A percentile compares a stretch with the other conserved stretches of the same genome.
Evolutionary conservation across 2,888 invertebrate genomes (phyloP).

Genomic region (Auanema sp.): DNA sequence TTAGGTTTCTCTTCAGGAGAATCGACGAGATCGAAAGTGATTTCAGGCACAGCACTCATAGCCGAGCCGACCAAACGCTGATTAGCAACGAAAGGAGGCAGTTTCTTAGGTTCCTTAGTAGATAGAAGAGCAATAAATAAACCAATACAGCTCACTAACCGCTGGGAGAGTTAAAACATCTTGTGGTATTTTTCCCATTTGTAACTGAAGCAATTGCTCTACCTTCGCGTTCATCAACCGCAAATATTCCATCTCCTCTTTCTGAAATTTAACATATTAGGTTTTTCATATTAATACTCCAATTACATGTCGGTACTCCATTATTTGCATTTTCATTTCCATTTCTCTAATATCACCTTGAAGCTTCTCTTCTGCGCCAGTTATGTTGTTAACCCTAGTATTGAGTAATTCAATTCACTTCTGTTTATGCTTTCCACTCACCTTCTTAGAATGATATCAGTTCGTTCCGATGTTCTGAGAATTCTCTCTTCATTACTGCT

Average conservation of each 20-base stretch:
- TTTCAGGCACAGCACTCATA: constrained; percentile 6
- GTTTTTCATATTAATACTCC: constrained; percentile 22
- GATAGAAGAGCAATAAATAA: no score
- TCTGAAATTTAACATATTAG: constrained; percentile 24
- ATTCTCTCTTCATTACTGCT: constrained; percentile 66
- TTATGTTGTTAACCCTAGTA: not conserved
- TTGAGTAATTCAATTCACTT: not conserved
- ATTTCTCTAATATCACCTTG: not conserved
- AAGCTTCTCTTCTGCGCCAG: not conserved
- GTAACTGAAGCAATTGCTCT: constrained; percentile 16
- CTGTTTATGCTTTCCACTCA: not conserved
- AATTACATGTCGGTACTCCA: not conserved
- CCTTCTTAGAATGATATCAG: constrained; percentile 64
- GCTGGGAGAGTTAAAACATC: no score
- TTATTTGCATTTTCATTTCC: not conserved
- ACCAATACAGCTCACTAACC: no score
- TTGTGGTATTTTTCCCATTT: not conserved
- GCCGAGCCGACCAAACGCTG: not conserved
- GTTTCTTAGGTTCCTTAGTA: no score
- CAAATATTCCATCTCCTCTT: constrained; percentile 43
- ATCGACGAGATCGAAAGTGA: constrained; percentile 15
- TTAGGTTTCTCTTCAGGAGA: constrained; percentile 3
- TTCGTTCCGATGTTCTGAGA: constrained; percentile 66
- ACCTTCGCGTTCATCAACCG: constrained; percentile 40
- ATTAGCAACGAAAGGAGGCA: constrained; percentile 5